Evolutionary conservation across 2,797 vertebrate genomes (phyloP), one percentile per base, ranked within the genome.

Genomic region (Limosa lapponica): DNA sequence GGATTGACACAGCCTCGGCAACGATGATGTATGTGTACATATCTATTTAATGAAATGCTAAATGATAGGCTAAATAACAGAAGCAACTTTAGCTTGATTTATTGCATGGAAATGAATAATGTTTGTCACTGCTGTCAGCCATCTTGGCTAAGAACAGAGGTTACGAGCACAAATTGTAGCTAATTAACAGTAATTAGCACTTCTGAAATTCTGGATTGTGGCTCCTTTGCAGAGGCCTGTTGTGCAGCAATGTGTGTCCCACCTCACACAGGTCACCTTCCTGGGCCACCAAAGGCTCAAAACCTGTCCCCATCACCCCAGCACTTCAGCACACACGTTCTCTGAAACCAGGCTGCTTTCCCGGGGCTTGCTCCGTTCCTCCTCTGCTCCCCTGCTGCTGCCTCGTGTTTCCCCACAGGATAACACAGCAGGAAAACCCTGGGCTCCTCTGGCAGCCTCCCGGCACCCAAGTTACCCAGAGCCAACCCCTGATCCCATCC

Each of bases 111-210:
- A 58, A 79, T 9, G 66, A 83, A 41, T 49, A 88, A 89, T 46
- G 86, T 5, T 43, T 75, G 80, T 90, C 66, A 48, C 87, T 28
- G 82, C 93, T 91, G 90, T 72, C 95, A 95, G 93, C 93, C 96
- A 93, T 93, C 94, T 90, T 91, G 92, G 94, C 73, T 49, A 72
- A 12, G 58, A 78, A 52, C 70, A 72, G 83, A 87, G 95, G 96
- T 96, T 78, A 84, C 0, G 0, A 69, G 83, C 80, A 30, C 83
- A 75, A 96, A 96, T 84, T 92, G 94, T 89, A 75, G 86, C 51
- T 95, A 89, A 97, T 96, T 95, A 96, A 48, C 86, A 37, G 75
- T 44, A 93, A 97, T 97, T 92, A 96, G 88, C 64, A 44, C 70
- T 52, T 43, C 70, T 59, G 85, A 69, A 83, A 78, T 41, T 16